These are phyloP conservation scores for Herpetotheres cachinnans DNA, from an alignment of 2,113 vertebrate species.

Conservation along the genomic window DNA sequence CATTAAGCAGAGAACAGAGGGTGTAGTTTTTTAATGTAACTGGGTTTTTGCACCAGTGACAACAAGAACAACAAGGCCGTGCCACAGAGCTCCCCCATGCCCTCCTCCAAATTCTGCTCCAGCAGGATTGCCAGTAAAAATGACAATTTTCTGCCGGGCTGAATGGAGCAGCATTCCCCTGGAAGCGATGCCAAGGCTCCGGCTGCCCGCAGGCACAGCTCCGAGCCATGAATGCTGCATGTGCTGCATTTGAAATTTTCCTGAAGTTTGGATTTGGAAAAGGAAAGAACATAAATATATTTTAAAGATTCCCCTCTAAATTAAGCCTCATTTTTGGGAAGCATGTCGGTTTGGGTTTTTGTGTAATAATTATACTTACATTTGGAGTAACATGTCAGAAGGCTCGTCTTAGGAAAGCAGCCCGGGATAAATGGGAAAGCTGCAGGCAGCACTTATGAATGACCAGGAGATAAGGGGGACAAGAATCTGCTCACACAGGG, in stretches of 20 bases:
- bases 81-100: not conserved
- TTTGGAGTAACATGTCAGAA: not conserved
- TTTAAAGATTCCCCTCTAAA: not conserved
- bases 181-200: not conserved
- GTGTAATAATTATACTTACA: not conserved
- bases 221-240: accelerated
- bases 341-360: not conserved
- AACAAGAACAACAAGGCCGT: not conserved
- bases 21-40: not conserved
- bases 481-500: not conserved
- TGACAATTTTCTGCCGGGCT: not conserved
- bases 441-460: not conserved
- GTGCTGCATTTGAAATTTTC: not conserved
- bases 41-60: not conserved
- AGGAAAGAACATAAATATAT: not conserved
- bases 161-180: not conserved
- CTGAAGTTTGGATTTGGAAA: not conserved
- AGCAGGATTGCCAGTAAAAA: not conserved
- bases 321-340: not conserved
- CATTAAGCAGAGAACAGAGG: not conserved
- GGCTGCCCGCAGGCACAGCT: not conserved
- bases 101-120: not conserved
- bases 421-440: not conserved
- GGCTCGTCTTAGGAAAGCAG: not conserved
- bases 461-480: not conserved